Percentiles rank a stretch among this genome's conserved stretches.
Evolutionary conservation across 2,888 invertebrate species (phyloP).

Genomic region (Eudemis profundana): DNA sequence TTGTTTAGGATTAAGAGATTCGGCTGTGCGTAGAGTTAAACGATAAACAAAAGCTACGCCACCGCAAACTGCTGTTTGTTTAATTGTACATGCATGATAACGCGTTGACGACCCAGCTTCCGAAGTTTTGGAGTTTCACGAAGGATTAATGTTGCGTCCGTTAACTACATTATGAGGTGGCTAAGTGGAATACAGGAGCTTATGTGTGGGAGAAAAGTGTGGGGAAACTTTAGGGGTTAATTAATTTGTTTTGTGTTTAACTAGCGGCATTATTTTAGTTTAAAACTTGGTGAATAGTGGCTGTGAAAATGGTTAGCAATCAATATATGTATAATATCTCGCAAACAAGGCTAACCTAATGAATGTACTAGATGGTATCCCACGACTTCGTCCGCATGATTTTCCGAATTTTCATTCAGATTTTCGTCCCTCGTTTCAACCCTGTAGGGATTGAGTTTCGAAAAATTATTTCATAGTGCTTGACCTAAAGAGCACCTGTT

Average conservation of each 20-base stretch:
- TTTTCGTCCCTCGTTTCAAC: too few species aligned
- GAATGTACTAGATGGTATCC: too few species aligned
- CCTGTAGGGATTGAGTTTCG: too few species aligned
- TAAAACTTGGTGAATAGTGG: constrained; percentile 12
- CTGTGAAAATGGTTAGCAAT: constrained; percentile 17
- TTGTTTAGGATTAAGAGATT: constrained; percentile 83
- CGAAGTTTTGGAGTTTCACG: constrained; percentile 59
- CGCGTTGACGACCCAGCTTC: constrained; percentile 63
- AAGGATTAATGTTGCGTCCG: constrained; percentile 61
- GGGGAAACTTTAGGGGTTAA: constrained; percentile 34
- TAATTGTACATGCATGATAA: constrained; percentile 81
- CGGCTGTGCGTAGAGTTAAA: constrained; percentile 71
- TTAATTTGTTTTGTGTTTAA: constrained; percentile 30
- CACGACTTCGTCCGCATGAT: not conserved
- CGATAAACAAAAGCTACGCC: constrained; percentile 78
- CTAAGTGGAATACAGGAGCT: constrained; percentile 54
- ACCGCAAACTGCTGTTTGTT: constrained; percentile 79
- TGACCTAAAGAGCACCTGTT: too few species aligned
- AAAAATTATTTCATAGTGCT: too few species aligned
- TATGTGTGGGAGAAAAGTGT: constrained; percentile 46
- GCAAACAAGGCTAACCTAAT: too few species aligned
- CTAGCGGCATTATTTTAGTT: constrained; percentile 33
- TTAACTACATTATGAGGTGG: constrained; percentile 53
- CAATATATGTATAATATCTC: not conserved
- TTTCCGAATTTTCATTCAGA: too few species aligned